Evolutionary conservation across 1,140 invertebrate species (phyloP), one percentile per base, ranked within the genome.

Genomic region (Chironomus striatipennis): DNA sequence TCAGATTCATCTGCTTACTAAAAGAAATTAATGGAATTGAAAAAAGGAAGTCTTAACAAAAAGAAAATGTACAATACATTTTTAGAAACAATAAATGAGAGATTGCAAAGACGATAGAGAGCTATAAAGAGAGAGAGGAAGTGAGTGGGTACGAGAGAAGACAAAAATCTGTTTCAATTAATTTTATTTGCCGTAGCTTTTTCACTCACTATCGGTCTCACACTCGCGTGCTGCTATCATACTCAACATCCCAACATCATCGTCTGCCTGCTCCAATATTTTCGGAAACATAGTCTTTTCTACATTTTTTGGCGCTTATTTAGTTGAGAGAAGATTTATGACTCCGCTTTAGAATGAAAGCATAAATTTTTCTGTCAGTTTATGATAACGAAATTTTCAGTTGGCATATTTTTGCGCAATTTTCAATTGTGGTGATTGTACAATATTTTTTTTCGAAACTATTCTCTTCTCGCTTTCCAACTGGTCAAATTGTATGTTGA

Each of bases 151-250:
- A 47, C 43, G 8, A 47, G 47, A 57, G 47, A 70, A 12, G 65
- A 70, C 65, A 70, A 70, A 70, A 70, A 70, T 70, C 65, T 70
- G 65, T 70, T 70, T 70, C 17, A 70, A 70, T 70, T 70, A 70
- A 70, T 70, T 20, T 70, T 57, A n/a, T n/a, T 10, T 57, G 9
- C n/a, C 17, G 17, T 70, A 10, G 65, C 20, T 70, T 70, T 21
- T 18, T 70, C 17, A 21, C 18, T 70, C 18, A 10, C 20, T 20
- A 21, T 20, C 20, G 10, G n/a, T 7, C 7, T 21, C 65, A 70
- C n/a, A 34, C 24, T 34, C 24, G 24, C 24, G 24, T 34, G 24
- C 24, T 34, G 24, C 24, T 57, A n/a, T 57, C 47, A 57, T 10
- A 12, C n/a, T 57, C 12, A 57, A 12, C 47, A 15, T n/a, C 24